Conservation (phyloP, 2,113 vertebrate species). For the Gila orcuttii region DNA sequence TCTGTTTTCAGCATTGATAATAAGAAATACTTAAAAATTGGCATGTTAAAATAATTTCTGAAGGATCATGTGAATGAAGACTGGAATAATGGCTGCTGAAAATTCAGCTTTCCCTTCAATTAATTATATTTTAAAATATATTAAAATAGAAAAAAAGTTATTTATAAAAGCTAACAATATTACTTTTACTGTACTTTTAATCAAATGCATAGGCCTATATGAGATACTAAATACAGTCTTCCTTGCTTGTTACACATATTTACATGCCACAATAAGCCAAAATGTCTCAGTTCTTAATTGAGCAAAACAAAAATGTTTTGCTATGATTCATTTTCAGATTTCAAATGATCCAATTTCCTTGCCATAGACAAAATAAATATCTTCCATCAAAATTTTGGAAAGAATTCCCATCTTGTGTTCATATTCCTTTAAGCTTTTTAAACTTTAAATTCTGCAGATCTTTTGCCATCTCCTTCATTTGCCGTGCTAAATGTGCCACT, state of each 20-base stretch:
- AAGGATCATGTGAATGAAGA: no score
- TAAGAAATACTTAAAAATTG: neutral
- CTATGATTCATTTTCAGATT: neutral
- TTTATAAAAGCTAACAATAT: neutral
- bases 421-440: neutral
- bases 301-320: no score
- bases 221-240: neutral
- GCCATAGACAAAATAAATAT: neutral
- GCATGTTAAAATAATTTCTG: neutral
- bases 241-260: neutral
- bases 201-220: neutral
- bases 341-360: neutral
- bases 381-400: neutral
- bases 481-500: slow-evolving; percentile 19
- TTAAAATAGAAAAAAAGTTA: neutral
- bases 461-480: neutral
- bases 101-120: neutral
- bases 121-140: neutral
- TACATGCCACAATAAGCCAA: neutral
- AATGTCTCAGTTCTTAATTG: neutral
- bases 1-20: neutral
- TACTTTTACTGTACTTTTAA: neutral
- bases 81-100: no score
- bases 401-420: neutral
- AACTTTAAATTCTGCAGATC: neutral